These are phyloP conservation scores for Geodia barretti DNA, from an alignment of 37 sponge, comb jelly and placozoan genomes.

Conservation along the genomic window DNA sequence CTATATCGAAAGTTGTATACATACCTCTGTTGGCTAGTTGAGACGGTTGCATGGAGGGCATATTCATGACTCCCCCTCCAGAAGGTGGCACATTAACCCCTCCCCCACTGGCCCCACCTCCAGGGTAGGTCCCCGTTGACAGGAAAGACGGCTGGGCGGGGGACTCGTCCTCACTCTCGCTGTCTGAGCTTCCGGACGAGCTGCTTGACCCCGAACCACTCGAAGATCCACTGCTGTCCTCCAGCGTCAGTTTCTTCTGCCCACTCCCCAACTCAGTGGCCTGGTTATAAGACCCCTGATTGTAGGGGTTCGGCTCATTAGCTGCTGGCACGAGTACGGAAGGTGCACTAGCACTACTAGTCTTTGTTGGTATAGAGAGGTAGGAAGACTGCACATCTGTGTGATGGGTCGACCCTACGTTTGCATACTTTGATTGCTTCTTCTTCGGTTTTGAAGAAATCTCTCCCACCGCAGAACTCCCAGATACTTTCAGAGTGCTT, in stretches of 20 bases:
- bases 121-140: too few species aligned
- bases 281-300: background rate
- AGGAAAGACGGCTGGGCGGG: background rate
- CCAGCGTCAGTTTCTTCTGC: constrained; percentile 8
- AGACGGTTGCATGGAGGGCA: background rate
- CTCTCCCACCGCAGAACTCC: too few species aligned
- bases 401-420: background rate
- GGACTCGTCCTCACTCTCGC: constrained; percentile 22
- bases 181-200: constrained; percentile 35
- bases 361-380: background rate
- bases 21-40: background rate
- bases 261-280: background rate
- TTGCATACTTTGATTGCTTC: background rate
- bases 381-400: background rate
- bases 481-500: too few species aligned
- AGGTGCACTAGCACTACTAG: background rate
- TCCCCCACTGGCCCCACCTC: too few species aligned
- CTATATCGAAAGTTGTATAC: background rate
- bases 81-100: background rate
- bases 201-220: constrained; percentile 19
- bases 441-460: background rate
- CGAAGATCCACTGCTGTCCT: background rate
- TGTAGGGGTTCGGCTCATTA: background rate
- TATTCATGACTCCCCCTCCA: background rate
- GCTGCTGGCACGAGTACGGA: background rate